Evolutionary conservation across 2,797 vertebrate species (phyloP).

Genomic region (Valencia hispanica): DNA sequence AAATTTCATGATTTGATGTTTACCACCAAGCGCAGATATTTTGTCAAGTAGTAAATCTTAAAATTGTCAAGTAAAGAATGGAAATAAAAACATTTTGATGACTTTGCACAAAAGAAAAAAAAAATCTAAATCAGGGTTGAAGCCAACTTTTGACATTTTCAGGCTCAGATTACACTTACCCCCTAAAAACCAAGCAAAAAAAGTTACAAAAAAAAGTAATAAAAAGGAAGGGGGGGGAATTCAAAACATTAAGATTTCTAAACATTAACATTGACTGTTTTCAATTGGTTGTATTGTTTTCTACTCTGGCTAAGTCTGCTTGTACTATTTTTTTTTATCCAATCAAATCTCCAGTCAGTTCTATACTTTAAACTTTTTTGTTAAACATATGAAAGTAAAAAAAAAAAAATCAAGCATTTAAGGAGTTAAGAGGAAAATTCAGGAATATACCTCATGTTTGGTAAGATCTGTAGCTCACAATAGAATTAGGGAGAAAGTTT

Average conservation of each 20-base stretch:
- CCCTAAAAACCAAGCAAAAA: neutral
- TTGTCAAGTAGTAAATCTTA: neutral
- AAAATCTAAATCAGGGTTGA: neutral
- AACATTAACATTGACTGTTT: no score
- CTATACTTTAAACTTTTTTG: no score
- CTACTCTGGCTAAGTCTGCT: no score
- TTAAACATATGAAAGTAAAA: no score
- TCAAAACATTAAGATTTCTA: neutral
- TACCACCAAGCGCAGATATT: neutral
- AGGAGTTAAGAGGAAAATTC: neutral
- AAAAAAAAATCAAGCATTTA: neutral
- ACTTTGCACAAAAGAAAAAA: neutral
- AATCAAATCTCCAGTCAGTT: no score
- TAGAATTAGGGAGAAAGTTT: no score
- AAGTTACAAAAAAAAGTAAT: neutral
- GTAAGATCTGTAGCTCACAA: no score
- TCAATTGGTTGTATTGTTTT: no score
- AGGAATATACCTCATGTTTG: neutral
- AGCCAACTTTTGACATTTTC: neutral
- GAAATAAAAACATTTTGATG: neutral
- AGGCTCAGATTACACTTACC: neutral
- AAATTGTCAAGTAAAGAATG: neutral
- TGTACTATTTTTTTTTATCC: no score
- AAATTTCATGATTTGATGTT: neutral
- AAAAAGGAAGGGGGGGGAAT: neutral